Evolutionary conservation across 2,888 invertebrate genomes (phyloP).

Genomic region (Lomographa bimaculata): DNA sequence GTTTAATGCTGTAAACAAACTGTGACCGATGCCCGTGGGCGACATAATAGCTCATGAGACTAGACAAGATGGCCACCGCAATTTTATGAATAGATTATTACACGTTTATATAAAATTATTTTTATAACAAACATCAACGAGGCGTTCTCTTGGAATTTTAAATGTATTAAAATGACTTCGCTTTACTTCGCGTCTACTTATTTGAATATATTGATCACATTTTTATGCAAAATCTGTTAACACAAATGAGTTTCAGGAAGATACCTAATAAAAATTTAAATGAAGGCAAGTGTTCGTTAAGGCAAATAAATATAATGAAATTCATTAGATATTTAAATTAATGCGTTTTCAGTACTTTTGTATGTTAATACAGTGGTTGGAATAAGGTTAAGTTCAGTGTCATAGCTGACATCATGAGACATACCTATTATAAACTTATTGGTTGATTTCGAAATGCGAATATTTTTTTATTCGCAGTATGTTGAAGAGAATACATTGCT

Average conservation of each 20-base stretch:
- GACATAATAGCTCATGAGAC: conserved; percentile 52
- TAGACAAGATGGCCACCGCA: conserved; percentile 58
- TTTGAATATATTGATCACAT: conserved; percentile 5
- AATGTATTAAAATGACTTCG: conserved; percentile 4
- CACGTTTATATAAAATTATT: conserved; percentile 31
- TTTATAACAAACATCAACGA: conserved; percentile 22
- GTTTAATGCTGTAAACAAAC: conserved; percentile 12
- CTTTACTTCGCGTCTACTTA: conserved; percentile 3
- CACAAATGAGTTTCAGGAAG: conserved; percentile 36
- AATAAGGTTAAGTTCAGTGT: conserved; percentile 81
- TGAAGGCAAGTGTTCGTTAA: conserved; percentile 46
- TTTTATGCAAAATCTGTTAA: conserved; percentile 18
- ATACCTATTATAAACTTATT: conserved; percentile 9
- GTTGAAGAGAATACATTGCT: no score
- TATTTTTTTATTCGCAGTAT: no score
- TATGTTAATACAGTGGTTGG: conserved; percentile 67
- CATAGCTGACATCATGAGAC: conserved; percentile 57
- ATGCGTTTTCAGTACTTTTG: conserved; percentile 78
- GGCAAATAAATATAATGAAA: conserved; percentile 50
- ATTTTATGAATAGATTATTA: conserved; percentile 46
- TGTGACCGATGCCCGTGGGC: conserved; percentile 47
- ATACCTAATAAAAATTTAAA: conserved; percentile 51
- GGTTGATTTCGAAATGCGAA: background rate
- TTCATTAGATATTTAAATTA: conserved; percentile 72
- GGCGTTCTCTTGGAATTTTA: conserved; percentile 10